Evolutionary conservation across 2,888 invertebrate genomes (phyloP), one percentile per base, ranked within the genome.

Genomic region (Dynastes maya): DNA sequence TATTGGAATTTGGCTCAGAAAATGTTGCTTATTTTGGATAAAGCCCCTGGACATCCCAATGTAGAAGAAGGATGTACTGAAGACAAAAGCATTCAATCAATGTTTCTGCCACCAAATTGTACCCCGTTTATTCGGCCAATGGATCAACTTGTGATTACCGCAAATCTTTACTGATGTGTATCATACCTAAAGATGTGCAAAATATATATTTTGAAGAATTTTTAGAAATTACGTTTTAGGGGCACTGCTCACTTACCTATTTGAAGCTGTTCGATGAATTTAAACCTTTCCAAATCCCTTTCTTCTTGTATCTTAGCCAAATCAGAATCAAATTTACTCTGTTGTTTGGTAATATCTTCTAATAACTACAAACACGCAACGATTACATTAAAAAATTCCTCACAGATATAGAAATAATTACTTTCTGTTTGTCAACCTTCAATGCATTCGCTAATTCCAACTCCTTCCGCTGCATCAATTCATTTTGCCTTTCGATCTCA

Each of bases 291-390:
- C 58, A 88, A 85, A 85, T 95, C 94, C 87, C 91, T 92, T 82
- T 90, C 90, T 85, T 91, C 91, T 83, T 95, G 95, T 78, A 95
- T 90, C 88, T 92, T 93, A 79, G 91, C 91, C 81, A 95, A 91
- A 88, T 94, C 92, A 80, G 88, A 88, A 85, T 95, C 94, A 61
- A 94, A 88, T 84, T 92, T 91, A 78, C 90, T 90, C 88, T 95
- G 94, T 84, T 94, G 91, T 84, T 91, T 86, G 76, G 92, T 88
- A 82, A 94, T 88, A 85, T 90, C 89, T 81, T 89, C 89, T 81
- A 91, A 83, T 45, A 92, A 87, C 91, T 91, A 82, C 81, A 87
- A 72, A 72, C 2, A 11, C n/a, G 27, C 37, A 37, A 11, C 49
- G 22, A 71, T 65, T 55, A 40, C 22, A 49, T 53, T 75, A 64